Evolutionary conservation across 2,797 vertebrate species (phyloP), one percentile per base, ranked within the genome.

Genomic region (Acanthopagrus latus): DNA sequence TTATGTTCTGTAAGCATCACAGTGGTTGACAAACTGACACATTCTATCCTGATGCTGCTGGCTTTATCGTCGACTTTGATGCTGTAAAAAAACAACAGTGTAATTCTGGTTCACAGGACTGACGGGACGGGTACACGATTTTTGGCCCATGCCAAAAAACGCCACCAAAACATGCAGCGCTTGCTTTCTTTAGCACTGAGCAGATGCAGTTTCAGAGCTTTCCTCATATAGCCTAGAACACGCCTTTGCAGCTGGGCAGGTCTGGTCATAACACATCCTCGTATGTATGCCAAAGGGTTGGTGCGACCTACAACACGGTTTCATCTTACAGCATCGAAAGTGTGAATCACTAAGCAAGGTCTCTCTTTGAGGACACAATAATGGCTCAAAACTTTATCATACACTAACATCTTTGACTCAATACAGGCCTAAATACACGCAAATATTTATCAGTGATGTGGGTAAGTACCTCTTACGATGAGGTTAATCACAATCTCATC

Each of bases 401-500:
- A 16, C 54, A 57, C 60, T n/a, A 14, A 17, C 33, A 14, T 38
- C 10, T 60, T 27, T 46, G 16, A 66, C n/a, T 67, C 20, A 41
- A 48, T 21, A 13, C 12, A n/a, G 17, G 29, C 10, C 51, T 18
- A 10, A 8, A 38, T 38, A 21, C 58, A 58, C 58, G 58, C 63
- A 56, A 7, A 16, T 10, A 46, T 70, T 50, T 9, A 71, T 54
- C 6, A 4, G 41, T 43, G 46, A 50, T 9, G 21, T 18, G n/a
- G n/a, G 52, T 38, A 33, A 56, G 20, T 93, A 99, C 98, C 98
- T 96, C 97, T 96, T 25, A 99, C 97, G 0, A 96, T 95, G 2
- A 99, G 96, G 71, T 96, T 92, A 79, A 99, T 97, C 64, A 96
- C 90, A 41, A 99, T 96, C 93, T 99, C 98, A 0, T 97, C 98